Base-by-base conservation (phyloP, 2,888 invertebrate genomes). In the Campopleginae sp. region DNA sequence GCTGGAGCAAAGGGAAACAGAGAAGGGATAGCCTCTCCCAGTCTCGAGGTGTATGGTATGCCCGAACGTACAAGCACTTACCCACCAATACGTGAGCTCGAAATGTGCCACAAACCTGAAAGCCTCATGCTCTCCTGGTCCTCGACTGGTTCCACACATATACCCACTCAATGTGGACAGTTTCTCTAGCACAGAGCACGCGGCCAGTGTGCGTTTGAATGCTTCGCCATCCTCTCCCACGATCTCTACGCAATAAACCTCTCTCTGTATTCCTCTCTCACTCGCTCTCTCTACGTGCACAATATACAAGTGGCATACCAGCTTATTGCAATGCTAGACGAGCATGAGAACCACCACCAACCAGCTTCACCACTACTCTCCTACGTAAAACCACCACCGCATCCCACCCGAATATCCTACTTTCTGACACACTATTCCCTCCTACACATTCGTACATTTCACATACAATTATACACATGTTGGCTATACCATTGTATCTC, bases 91-190 rank as follows among this genome's bases (percentile, higher is more conserved):
- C 79, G 85, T 58, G 82, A 75, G 75, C 82, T 82, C 66, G 58
- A 82, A 80, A 82, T 79, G 82, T 76, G 85, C 79, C 80, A 80
- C 79, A 82, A 58, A 76, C 82, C 82, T 80, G 85, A 85, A 82
- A 82, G 79, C 72, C 66, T 51, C n/a, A 63, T 80, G 71, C 63
- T 63, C 71, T 70, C 78, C 78, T 79, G 77, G 48, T 72, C 46
- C 70, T 74, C 70, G n/a, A n/a, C n/a, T 46, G 66, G 74, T 75
- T 58, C 46, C 38, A 54, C 46, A 66, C 70, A 71, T 70, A 79
- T 46, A 78, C 61, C 27, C 31, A 76, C 66, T 51, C 31, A 58
- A 33, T 31, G 61, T 63, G 31, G 54, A 17, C 65, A 46, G 76
- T 82, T 77, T 79, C 82, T 80, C 76, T 79, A 51, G 12, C 2